A percentile compares a stretch with the other conserved stretches of the same genome.
phyloP scores from a whole-genome alignment of 2,888 invertebrate species.

The Ectemnius continuus region DNA sequence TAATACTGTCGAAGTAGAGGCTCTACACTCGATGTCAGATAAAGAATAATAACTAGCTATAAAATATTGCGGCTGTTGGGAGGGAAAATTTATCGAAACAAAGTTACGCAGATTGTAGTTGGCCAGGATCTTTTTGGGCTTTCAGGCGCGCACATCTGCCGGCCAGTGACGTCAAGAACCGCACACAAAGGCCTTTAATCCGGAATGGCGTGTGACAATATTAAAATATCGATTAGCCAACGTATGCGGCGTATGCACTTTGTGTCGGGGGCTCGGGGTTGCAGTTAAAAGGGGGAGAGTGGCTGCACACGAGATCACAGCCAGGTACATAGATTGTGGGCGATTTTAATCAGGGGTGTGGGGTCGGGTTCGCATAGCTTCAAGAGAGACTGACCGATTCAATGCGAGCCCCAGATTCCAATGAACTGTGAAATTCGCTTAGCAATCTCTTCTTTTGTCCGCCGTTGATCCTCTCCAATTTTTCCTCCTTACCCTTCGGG shows the following conservation, averaged over 20 bases:
- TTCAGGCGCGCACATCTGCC: slow-evolving; percentile 56
- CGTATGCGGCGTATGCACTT: slow-evolving; percentile 78
- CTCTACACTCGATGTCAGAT: too few relatives aligned
- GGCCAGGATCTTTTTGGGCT: slow-evolving; percentile 47
- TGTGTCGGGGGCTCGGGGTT: slow-evolving; percentile 69
- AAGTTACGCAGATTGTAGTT: slow-evolving; percentile 10
- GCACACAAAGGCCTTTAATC: slow-evolving; percentile 66
- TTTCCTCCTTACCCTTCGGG: too few relatives aligned
- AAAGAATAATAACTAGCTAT: too few relatives aligned
- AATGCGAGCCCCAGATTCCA: slow-evolving; percentile 9
- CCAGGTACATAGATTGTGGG: slow-evolving; percentile 67
- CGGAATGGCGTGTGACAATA: slow-evolving; percentile 72
- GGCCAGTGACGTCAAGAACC: slow-evolving; percentile 50
- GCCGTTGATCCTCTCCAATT: not conserved
- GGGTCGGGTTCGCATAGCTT: slow-evolving; percentile 26
- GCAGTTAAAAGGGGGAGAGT: slow-evolving; percentile 65
- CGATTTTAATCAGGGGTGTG: slow-evolving; percentile 60
- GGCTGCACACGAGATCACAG: slow-evolving; percentile 49
- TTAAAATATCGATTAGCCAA: slow-evolving; percentile 78
- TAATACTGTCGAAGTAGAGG: too few relatives aligned
- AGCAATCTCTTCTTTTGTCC: slow-evolving; percentile 6
- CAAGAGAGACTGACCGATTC: slow-evolving; percentile 41
- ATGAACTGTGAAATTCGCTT: slow-evolving; percentile 6
- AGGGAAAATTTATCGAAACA: slow-evolving; percentile 27
- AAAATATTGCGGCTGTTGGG: too few relatives aligned